phyloP scores from a whole-genome alignment of 2,888 invertebrate species.

The Choreutis nemorana region DNA sequence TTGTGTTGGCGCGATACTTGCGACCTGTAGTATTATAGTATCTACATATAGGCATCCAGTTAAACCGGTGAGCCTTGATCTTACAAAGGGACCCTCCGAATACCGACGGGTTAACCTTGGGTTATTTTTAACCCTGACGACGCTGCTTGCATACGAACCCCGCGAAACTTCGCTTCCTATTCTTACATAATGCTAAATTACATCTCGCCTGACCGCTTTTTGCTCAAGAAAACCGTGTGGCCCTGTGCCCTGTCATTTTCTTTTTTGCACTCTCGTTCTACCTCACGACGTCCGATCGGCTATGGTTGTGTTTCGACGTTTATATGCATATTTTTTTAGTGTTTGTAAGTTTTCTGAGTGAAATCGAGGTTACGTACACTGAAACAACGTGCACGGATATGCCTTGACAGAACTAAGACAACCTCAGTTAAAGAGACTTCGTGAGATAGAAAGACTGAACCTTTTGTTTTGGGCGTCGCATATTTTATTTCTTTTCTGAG shows the following conservation, averaged over 20 bases:
- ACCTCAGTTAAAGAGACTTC: no score
- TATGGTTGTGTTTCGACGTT: no score
- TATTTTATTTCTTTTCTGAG: slow-evolving; percentile 60
- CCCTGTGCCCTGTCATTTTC: slow-evolving; percentile 61
- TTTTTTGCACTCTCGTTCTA: no score
- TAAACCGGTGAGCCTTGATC: slow-evolving; percentile 60
- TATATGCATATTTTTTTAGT: no score
- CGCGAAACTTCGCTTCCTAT: slow-evolving; percentile 54
- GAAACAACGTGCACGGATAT: no score
- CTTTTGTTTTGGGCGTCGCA: slow-evolving; percentile 59
- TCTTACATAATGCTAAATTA: slow-evolving; percentile 64
- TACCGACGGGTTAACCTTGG: slow-evolving; percentile 51
- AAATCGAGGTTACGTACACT: no score
- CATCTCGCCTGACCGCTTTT: slow-evolving; percentile 54
- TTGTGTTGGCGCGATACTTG: slow-evolving; percentile 1
- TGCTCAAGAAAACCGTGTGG: slow-evolving; percentile 54
- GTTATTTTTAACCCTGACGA: slow-evolving; percentile 63
- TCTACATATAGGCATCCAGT: slow-evolving; percentile 42
- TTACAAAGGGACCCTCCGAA: slow-evolving; percentile 54
- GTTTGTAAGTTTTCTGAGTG: no score
- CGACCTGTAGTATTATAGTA: not conserved
- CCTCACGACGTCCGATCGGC: no score
- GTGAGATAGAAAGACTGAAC: no score
- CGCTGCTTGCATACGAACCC: slow-evolving; percentile 50
- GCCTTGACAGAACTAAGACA: no score